Evolutionary conservation across 2,797 vertebrate species (phyloP).

Genomic region (Hippopotamyrus pictus): DNA sequence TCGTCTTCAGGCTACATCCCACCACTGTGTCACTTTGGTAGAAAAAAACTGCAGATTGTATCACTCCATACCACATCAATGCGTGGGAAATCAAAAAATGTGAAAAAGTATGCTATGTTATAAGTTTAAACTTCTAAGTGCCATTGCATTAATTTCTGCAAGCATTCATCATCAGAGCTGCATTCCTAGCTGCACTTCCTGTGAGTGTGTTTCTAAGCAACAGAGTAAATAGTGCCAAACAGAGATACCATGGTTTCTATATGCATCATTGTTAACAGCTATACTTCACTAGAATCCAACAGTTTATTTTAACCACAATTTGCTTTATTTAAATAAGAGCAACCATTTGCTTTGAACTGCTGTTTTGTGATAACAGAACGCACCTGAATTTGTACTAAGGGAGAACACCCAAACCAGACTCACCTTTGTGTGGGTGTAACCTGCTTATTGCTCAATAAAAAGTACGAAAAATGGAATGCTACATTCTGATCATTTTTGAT

Average conservation of each 20-base stretch:
- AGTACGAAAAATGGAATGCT: background rate
- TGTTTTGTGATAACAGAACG: background rate
- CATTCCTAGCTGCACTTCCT: constrained; percentile 22
- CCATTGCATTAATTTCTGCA: background rate
- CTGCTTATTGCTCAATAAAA: background rate
- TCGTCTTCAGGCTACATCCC: background rate
- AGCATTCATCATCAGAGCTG: background rate
- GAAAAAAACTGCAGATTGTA: background rate
- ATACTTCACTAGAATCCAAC: background rate
- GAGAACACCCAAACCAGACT: constrained; percentile 5
- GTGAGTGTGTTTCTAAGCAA: constrained; percentile 24
- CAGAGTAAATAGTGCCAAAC: constrained; percentile 22
- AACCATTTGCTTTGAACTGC: background rate
- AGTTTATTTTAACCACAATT: background rate
- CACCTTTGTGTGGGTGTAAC: background rate
- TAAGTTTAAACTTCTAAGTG: background rate
- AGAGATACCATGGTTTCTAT: background rate
- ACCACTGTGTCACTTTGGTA: background rate
- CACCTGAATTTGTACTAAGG: background rate
- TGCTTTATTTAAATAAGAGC: background rate
- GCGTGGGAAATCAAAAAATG: background rate
- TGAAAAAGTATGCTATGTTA: background rate
- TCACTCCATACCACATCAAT: background rate
- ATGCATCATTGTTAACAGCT: background rate
- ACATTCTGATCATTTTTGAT: background rate